Evolutionary conservation across 2,888 invertebrate genomes (phyloP), one percentile per base, ranked within the genome.

Genomic region (Limulus polyphemus): DNA sequence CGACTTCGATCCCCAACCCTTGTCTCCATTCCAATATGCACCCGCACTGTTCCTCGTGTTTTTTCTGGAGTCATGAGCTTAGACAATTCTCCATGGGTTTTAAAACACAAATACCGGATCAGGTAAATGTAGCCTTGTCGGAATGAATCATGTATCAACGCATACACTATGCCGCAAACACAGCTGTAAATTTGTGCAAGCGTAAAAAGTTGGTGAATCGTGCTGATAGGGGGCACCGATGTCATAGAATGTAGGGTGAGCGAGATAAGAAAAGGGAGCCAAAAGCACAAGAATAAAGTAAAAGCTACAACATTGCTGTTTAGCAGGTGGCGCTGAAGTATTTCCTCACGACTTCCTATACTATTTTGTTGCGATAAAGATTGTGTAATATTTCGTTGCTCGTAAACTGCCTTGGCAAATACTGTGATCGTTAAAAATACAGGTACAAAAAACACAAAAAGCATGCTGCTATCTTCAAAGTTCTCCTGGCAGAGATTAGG

Each of bases 11-110:
- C 64, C 14, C 64, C 64, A 10, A 65, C 63, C 5, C 66, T 57
- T 4, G 66, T 64, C 51, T 66, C 67, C 67, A 67, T 67, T 11
- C 67, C 65, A 11, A 67, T 67, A 56, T 66, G 65, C 48, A 67
- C 67, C 54, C 67, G 57, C 56, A 67, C 66, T 12, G 66, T 64
- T 50, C 65, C 65, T 32, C 62, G 61, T 17, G 65, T 65, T 54
- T 64, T 65, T 47, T 67, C 67, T 56, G 66, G 64, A 47, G 65
- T 62, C 50, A 66, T 66, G 62, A 63, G 63, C 62, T 64, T 66
- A 59, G 67, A 62, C 58, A 66, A 66, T 59, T 67, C 67, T 12
- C 64, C 61, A 58, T 66, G 67, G 49, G 67, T 60, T 51, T 67
- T 67, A 49, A 62, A 66, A 48, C 67, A 67, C 60, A 67, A 67